Conservation (phyloP, 1,140 invertebrate genomes). For the silkworm (Bombyx mori) region DNA sequence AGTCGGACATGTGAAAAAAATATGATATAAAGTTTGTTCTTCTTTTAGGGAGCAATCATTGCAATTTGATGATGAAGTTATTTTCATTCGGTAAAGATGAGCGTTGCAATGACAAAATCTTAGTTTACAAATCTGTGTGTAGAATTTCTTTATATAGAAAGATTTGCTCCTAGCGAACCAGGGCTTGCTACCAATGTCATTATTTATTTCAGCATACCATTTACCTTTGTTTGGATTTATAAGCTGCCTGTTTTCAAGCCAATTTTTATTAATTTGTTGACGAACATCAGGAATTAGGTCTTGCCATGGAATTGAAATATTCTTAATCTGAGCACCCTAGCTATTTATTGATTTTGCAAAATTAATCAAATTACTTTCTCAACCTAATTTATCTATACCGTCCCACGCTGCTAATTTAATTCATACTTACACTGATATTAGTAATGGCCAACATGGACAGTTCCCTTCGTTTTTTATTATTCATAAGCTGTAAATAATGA, state of each 20-base stretch:
- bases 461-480: no score
- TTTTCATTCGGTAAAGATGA: slow-evolving; percentile 1
- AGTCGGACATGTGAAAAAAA: background rate
- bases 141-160: background rate
- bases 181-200: background rate
- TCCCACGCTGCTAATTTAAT: no score
- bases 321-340: background rate
- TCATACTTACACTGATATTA: no score
- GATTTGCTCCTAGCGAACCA: background rate
- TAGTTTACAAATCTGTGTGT: background rate
- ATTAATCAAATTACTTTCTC: background rate
- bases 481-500: no score
- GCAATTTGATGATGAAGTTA: background rate
- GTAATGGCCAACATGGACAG: no score
- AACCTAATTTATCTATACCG: no score
- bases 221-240: background rate
- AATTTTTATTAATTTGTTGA: background rate
- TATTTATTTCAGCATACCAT: background rate
- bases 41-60: background rate
- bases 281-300: background rate
- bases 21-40: slow-evolving; percentile 5
- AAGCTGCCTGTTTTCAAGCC: background rate
- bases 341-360: background rate
- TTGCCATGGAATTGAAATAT: background rate
- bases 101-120: slow-evolving; percentile 3